Percentiles rank a stretch among this genome's conserved stretches.
Conservation (phyloP, 2,113 vertebrate genomes). For the Prietella phreatophila region DNA sequence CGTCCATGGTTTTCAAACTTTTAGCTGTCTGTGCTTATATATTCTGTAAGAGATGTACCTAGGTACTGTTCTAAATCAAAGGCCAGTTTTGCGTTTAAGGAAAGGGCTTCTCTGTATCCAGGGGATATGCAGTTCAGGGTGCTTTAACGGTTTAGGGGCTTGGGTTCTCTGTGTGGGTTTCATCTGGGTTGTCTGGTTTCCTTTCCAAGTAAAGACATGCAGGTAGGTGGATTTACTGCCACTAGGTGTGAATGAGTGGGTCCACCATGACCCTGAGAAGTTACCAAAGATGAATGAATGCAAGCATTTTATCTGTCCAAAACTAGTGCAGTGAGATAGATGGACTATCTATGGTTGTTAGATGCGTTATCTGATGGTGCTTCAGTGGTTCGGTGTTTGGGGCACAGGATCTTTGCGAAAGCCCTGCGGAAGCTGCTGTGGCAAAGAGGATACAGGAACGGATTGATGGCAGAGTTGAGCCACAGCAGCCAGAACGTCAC, state of each 20-base stretch:
- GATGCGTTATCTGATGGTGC: constrained; percentile 62
- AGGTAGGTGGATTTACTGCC: neutral
- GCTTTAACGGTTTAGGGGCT: neutral
- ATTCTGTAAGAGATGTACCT: neutral
- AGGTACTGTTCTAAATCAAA: neutral
- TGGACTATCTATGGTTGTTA: constrained; percentile 40
- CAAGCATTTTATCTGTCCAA: neutral
- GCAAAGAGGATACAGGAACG: constrained; percentile 90
- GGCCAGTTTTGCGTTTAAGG: neutral
- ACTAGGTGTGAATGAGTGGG: neutral
- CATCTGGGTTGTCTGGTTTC: neutral
- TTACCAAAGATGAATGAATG: neutral
- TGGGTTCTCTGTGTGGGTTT: neutral
- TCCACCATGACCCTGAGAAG: neutral
- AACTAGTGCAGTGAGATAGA: neutral
- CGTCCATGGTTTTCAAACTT: neutral
- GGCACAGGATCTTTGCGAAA: constrained; percentile 90
- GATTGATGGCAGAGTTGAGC: constrained; percentile 95
- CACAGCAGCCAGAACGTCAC: constrained; percentile 96
- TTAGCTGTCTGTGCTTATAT: neutral
- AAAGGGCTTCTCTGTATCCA: neutral
- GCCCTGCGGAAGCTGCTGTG: constrained; percentile 93
- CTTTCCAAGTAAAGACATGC: neutral
- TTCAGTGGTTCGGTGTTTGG: constrained; percentile 83
- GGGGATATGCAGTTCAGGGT: too few relatives aligned